Evolutionary conservation across 2,888 invertebrate genomes (phyloP).

Genomic region (Lithophane socia): DNA sequence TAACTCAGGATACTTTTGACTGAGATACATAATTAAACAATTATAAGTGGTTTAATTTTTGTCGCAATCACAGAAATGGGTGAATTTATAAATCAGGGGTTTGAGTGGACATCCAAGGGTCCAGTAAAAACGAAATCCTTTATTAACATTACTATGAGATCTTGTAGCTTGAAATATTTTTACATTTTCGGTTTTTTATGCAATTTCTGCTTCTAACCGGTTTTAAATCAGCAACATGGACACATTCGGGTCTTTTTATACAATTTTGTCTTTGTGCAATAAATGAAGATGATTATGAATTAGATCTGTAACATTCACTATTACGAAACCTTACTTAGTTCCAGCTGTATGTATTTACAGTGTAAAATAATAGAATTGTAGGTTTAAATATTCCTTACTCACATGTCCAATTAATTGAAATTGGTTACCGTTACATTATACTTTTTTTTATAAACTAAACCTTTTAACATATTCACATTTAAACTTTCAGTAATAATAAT

Average conservation of each 20-base stretch:
- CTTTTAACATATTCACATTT: conserved; percentile 36
- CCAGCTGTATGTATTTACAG: conserved; percentile 36
- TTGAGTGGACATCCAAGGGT: conserved; percentile 4
- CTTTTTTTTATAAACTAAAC: conserved; percentile 33
- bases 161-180: background rate
- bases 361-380: conserved; percentile 5
- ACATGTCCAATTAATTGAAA: conserved; percentile 18
- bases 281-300: conserved; percentile 17
- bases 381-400: conserved; percentile 10
- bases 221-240: conserved; percentile 22
- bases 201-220: conserved; percentile 19
- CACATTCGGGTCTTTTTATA: conserved; percentile 34
- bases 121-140: background rate
- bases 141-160: background rate
- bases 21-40: conserved; percentile 25
- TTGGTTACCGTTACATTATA: conserved; percentile 32
- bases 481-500: conserved; percentile 23
- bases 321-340: conserved; percentile 10
- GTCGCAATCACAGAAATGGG: conserved; percentile 9
- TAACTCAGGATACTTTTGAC: conserved; percentile 38
- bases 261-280: conserved; percentile 50
- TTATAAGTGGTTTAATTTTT: background rate
- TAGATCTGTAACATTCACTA: conserved; percentile 10
- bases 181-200: background rate
- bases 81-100: background rate